A percentile compares a stretch with the other conserved stretches of the same genome.
These are phyloP conservation scores for Sandelia bainsii DNA, from an alignment of 2,797 vertebrate genomes.

Conservation along the genomic window DNA sequence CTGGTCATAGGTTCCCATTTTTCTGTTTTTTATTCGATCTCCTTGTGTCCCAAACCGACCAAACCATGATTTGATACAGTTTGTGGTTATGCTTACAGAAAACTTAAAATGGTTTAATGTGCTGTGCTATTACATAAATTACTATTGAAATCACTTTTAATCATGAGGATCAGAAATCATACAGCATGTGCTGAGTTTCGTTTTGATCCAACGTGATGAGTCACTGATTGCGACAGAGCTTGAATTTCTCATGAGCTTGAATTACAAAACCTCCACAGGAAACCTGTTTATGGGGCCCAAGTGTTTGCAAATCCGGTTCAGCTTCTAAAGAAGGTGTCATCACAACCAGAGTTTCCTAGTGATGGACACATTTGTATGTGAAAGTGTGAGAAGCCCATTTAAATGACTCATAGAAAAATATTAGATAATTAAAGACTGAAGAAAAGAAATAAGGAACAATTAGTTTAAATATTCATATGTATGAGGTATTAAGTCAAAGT, in stretches of 20 bases:
- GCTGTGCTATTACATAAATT: constrained; percentile 6
- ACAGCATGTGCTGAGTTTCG: background rate
- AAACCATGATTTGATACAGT: background rate
- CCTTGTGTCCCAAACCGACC: background rate
- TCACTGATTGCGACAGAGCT: background rate
- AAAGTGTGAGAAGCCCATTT: no score
- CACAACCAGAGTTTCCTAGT: background rate
- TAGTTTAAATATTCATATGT: no score
- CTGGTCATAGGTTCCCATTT: no score
- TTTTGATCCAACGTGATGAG: background rate
- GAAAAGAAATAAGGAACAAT: no score
- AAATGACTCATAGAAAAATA: no score
- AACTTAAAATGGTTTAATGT: background rate
- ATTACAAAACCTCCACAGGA: background rate
- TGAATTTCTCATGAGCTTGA: background rate
- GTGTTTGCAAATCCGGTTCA: background rate
- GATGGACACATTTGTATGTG: constrained; percentile 1
- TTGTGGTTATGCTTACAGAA: background rate
- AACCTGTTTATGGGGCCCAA: background rate
- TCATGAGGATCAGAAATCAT: background rate
- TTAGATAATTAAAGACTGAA: no score
- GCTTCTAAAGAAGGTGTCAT: background rate
- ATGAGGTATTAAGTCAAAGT: no score
- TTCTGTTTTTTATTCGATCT: background rate
- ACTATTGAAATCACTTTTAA: background rate